These are phyloP conservation scores for Spea multiplicata DNA, from an alignment of 2,113 vertebrate species.

Conservation along the genomic window DNA sequence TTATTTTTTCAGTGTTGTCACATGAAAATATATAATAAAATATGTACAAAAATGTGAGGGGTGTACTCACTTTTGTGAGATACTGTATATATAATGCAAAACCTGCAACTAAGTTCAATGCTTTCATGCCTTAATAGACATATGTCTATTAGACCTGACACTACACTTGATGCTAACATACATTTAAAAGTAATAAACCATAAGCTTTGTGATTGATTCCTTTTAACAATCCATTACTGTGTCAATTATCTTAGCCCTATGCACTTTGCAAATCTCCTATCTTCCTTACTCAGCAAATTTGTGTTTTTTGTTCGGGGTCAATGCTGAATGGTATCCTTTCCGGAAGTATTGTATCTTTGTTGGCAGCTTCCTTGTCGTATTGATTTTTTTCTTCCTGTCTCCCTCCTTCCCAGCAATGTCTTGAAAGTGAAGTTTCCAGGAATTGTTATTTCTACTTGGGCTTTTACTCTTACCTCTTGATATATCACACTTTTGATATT, in stretches of 20 bases:
- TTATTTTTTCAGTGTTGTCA: too few species aligned
- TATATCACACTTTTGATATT: background rate
- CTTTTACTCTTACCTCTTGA: slow-evolving; percentile 26
- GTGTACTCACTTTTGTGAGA: too few species aligned
- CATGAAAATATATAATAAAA: too few species aligned
- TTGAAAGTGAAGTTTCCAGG: slow-evolving; percentile 65
- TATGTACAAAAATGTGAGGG: too few species aligned
- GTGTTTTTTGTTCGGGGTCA: slow-evolving; percentile 27
- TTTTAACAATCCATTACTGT: background rate
- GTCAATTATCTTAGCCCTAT: background rate
- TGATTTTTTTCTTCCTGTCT: slow-evolving; percentile 65
- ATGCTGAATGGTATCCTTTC: slow-evolving; percentile 44
- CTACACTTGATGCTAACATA: too few species aligned
- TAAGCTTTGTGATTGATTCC: background rate
- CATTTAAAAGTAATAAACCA: too few species aligned
- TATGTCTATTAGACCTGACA: too few species aligned
- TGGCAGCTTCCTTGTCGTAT: slow-evolving; percentile 42
- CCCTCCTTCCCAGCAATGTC: slow-evolving; percentile 59
- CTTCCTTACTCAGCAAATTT: slow-evolving; percentile 30
- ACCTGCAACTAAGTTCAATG: too few species aligned
- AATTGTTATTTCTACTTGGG: slow-evolving; percentile 65
- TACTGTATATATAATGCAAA: too few species aligned
- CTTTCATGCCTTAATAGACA: too few species aligned
- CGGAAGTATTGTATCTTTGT: slow-evolving; percentile 43
- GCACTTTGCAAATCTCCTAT: slow-evolving; percentile 19